Percentiles rank a stretch among this genome's conserved stretches.
Conservation (phyloP, 2,797 vertebrate genomes). For the Hirundo rustica region DNA sequence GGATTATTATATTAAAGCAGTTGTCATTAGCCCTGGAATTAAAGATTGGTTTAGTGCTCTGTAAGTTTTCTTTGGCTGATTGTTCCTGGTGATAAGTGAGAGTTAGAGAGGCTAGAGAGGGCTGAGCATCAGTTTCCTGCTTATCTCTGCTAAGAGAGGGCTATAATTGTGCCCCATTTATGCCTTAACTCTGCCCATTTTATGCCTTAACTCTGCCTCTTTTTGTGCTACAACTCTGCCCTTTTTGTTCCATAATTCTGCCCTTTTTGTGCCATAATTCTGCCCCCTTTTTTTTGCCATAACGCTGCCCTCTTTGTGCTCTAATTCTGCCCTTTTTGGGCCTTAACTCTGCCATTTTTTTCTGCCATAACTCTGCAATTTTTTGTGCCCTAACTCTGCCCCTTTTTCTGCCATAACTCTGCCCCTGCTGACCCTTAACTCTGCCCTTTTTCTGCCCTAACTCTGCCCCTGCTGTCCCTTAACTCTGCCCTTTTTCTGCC, state of each 20-base stretch:
- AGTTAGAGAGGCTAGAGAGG: neutral
- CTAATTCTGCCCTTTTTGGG: rapidly evolving
- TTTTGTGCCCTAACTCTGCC: too few relatives aligned
- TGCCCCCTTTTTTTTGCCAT: neutral
- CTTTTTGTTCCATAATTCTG: rapidly evolving
- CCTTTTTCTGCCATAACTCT: neutral
- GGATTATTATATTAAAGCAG: neutral
- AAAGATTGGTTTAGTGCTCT: neutral
- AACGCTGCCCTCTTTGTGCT: neutral
- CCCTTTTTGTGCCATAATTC: neutral
- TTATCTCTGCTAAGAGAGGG: neutral
- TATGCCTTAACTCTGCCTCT: neutral
- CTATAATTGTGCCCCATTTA: neutral
- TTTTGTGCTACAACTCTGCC: neutral
- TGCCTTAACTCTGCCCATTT: rapidly evolving
- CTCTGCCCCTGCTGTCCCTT: neutral
- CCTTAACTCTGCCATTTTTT: neutral
- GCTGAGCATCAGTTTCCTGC: neutral
- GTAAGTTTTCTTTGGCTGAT: neutral
- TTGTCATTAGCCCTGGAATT: neutral
- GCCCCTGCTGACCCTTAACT: neutral
- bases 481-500: neutral
- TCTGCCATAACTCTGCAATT: too few relatives aligned
- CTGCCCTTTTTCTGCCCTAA: neutral
- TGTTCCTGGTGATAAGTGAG: neutral